These are phyloP conservation scores for Sarcoramphus papa DNA, from an alignment of 2,797 vertebrate genomes.

Conservation along the genomic window DNA sequence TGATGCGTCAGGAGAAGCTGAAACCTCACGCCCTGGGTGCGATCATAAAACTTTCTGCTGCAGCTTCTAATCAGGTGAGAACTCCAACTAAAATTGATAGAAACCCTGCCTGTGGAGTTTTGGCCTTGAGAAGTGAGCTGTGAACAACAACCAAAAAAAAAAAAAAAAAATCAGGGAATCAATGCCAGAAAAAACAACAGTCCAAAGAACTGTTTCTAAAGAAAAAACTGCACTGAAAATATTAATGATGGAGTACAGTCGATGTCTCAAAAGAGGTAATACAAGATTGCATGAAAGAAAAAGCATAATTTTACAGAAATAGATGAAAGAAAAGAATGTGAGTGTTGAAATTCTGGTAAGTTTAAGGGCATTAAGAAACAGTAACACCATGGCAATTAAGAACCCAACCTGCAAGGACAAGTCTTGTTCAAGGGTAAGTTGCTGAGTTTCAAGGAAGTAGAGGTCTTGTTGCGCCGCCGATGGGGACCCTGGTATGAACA, in stretches of 20 bases:
- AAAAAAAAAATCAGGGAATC: neutral
- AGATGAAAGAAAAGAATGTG: neutral
- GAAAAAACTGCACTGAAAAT: neutral
- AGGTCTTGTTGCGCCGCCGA: neutral
- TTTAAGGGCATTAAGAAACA: neutral
- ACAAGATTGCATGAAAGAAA: neutral
- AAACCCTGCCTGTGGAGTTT: neutral
- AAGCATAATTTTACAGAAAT: neutral
- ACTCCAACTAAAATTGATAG: neutral
- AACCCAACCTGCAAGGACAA: neutral
- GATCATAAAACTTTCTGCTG: neutral
- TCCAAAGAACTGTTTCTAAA: neutral
- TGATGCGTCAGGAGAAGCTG: neutral
- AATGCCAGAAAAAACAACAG: neutral
- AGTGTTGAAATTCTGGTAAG: neutral
- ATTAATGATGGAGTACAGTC: neutral
- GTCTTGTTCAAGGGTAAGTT: neutral
- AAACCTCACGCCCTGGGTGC: neutral
- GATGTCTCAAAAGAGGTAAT: neutral
- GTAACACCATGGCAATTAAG: neutral
- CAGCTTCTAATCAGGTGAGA: constrained; percentile 6
- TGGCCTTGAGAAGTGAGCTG: neutral
- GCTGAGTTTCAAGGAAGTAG: neutral
- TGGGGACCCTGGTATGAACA: neutral
- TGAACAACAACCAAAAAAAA: neutral